Base-by-base conservation (phyloP, 1,140 invertebrate species). In the Subanguina moxae region DNA sequence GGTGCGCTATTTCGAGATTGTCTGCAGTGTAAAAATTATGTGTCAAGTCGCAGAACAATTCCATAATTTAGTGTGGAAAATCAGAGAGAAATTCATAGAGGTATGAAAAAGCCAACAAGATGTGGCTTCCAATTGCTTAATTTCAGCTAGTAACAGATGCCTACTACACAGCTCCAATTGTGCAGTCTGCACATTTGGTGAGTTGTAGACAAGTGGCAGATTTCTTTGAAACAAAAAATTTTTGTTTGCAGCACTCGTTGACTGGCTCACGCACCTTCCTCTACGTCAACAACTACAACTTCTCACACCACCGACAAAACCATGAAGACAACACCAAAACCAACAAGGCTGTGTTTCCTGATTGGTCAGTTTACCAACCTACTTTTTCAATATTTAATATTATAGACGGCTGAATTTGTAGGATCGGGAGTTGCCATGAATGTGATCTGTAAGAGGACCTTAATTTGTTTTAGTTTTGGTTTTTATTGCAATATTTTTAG, bases 281-380 rank as follows among this genome's bases (percentile, higher is more conserved):
- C 67, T 81, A 82, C 62, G 78, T 81, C 13, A 81, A 81, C 64
- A 75, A 71, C 48, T 81, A 82, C 65, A 81, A 81, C 45, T 82
- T 81, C 56, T 82, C 80, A 13, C 38, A 61, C 43, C 28, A 65
- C 42, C 65, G 75, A 52, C 21, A 71, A 62, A 63, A 68, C 65
- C 28, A 19, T 3, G 3, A 52, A 13, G 13, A 67, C 48, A 15
- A 67, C 68, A 25, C 23, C 15, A 30, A 58, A 32, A 30, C 66
- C 17, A 62, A 62, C 30, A 65, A 43, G 62, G 61, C 64, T 38
- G 21, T 42, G 5, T 76, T 78, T 67, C 80, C 78, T 19, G 67
- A 65, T 23, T 81, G 80, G 79, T 76, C 80, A 71, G 79, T 79
- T 70, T 28, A 17, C 38, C 73, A 65, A 27, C 70, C 9, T 48